A percentile compares a stretch with the other conserved stretches of the same genome.
These are phyloP conservation scores for Platypus cylindrus DNA, from an alignment of 2,888 invertebrate species.

Conservation along the genomic window DNA sequence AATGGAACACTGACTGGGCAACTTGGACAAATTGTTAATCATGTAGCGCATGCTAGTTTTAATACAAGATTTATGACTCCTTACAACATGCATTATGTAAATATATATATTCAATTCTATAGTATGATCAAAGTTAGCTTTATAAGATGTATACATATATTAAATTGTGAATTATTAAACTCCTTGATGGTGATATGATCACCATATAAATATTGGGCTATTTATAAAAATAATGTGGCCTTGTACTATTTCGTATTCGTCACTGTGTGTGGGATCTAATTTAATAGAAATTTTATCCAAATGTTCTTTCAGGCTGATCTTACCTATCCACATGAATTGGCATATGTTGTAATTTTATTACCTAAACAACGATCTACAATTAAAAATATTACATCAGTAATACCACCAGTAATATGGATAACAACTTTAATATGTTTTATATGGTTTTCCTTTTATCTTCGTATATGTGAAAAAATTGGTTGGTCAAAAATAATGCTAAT, in stretches of 20 bases:
- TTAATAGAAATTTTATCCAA: too few relatives aligned
- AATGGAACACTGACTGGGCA: constrained; percentile 4
- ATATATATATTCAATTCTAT: too few relatives aligned
- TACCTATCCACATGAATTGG: constrained; percentile 6
- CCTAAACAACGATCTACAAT: neutral
- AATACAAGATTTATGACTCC: constrained; percentile 3
- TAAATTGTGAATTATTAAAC: too few relatives aligned
- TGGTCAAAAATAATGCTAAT: constrained; percentile 4
- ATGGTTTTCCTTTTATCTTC: constrained; percentile 1
- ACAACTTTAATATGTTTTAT: neutral
- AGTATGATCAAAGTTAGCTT: too few relatives aligned
- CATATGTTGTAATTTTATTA: constrained; percentile 4
- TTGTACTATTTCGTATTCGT: too few relatives aligned
- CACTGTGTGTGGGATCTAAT: too few relatives aligned
- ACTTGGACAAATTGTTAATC: constrained; percentile 1
- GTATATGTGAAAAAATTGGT: neutral
- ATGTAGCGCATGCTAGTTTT: constrained; percentile 3
- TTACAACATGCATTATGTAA: too few relatives aligned
- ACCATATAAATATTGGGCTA: too few relatives aligned
- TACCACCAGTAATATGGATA: constrained; percentile 1
- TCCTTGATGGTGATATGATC: too few relatives aligned
- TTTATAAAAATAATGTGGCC: too few relatives aligned
- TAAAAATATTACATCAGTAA: neutral
- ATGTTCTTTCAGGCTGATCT: constrained; percentile 7
- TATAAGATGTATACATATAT: too few relatives aligned